phyloP scores from a whole-genome alignment of 2,113 vertebrate species.

The Pluvianellus socialis region DNA sequence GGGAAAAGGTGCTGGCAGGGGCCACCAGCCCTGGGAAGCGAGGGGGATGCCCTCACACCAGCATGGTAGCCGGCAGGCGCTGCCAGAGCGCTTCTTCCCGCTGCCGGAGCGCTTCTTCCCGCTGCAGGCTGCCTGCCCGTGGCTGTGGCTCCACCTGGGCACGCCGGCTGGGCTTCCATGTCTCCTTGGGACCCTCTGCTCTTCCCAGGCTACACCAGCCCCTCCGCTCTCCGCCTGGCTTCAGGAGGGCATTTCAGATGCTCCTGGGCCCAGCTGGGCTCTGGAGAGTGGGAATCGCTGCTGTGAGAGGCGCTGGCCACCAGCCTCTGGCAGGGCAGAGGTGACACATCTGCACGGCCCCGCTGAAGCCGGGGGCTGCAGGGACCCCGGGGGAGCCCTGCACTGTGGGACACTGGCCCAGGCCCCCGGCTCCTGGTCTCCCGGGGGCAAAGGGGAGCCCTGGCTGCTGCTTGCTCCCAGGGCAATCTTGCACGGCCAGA shows the following conservation, averaged over 20 bases:
- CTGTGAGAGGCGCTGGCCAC: rapidly evolving
- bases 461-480: rapidly evolving
- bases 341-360: not conserved
- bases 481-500: rapidly evolving
- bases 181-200: not conserved
- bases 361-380: rapidly evolving
- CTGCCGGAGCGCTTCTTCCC: rapidly evolving
- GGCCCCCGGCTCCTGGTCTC: too few relatives aligned
- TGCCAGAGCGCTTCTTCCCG: rapidly evolving
- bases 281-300: rapidly evolving
- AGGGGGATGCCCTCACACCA: not conserved
- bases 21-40: not conserved
- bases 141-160: not conserved
- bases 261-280: not conserved
- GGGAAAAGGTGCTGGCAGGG: not conserved
- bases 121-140: not conserved
- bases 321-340: not conserved
- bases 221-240: not conserved
- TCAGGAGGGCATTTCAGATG: rapidly evolving
- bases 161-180: not conserved
- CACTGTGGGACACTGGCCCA: rapidly evolving
- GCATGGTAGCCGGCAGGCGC: rapidly evolving
- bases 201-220: not conserved
- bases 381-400: rapidly evolving
- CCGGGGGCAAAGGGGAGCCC: rapidly evolving